A percentile compares a stretch with the other conserved stretches of the same genome.
Evolutionary conservation across 2,113 vertebrate species (phyloP).

Genomic region (Saguinus imperator): DNA sequence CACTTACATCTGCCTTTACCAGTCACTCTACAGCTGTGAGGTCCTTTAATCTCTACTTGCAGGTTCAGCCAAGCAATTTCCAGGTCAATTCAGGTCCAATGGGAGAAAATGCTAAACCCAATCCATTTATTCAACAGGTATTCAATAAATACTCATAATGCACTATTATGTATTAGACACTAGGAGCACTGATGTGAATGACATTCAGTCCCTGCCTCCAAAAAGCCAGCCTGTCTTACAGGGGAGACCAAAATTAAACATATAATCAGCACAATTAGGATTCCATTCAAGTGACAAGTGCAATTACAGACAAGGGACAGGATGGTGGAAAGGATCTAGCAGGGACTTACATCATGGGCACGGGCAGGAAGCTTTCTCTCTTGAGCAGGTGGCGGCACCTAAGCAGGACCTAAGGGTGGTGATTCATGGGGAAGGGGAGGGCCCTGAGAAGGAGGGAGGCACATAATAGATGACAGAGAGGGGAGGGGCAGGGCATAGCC

Average conservation of each 20-base stretch:
- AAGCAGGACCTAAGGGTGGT: neutral
- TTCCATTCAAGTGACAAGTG: neutral
- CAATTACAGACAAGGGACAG: neutral
- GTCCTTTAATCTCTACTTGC: neutral
- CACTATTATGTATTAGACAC: neutral
- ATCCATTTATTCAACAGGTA: neutral
- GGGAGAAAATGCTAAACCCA: neutral
- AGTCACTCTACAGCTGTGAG: neutral
- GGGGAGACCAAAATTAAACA: neutral
- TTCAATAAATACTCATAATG: neutral
- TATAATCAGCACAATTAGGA: neutral
- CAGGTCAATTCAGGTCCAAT: neutral
- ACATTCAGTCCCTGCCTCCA: neutral
- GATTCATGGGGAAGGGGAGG: rapidly evolving
- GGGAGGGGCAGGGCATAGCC: neutral
- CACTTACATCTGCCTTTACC: neutral
- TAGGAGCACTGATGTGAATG: neutral
- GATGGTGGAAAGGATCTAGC: neutral
- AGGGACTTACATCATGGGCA: neutral
- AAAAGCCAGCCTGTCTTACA: neutral
- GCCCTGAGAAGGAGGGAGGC: neutral
- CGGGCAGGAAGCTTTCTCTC: neutral
- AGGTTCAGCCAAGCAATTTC: neutral
- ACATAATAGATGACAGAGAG: rapidly evolving
- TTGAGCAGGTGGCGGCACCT: neutral